Conservation (phyloP, 2,888 invertebrate genomes). For the Polydrusus pterygomalis region DNA sequence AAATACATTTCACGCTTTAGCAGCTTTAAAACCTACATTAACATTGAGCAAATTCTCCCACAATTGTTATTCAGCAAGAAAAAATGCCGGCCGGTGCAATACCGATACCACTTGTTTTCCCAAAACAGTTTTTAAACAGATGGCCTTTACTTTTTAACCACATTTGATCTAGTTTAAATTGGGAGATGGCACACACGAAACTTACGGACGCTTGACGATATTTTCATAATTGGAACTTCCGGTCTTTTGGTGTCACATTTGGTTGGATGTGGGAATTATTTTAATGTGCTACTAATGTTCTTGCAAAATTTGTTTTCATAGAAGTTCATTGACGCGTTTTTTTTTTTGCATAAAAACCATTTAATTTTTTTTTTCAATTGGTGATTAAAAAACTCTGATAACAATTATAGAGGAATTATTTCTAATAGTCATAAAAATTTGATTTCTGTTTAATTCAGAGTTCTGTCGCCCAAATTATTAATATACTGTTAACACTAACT, state of each 20-base stretch:
- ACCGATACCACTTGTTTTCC: conserved; percentile 32
- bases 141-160: conserved; percentile 18
- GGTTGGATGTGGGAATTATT: conserved; percentile 3
- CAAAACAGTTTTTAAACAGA: background rate
- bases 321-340: too few species aligned
- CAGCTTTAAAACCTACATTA: conserved; percentile 14
- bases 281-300: background rate
- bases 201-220: conserved; percentile 16
- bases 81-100: conserved; percentile 27
- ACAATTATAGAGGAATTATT: too few species aligned
- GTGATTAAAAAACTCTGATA: too few species aligned
- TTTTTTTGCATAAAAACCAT: too few species aligned
- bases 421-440: too few species aligned
- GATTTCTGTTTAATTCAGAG: too few species aligned
- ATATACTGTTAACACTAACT: too few species aligned
- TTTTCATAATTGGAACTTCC: conserved; percentile 37
- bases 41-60: conserved; percentile 22
- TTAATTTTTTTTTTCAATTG: too few species aligned
- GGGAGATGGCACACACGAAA: conserved; percentile 30
- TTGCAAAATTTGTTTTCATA: background rate
- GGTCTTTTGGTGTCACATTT: conserved; percentile 13
- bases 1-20: conserved; percentile 26
- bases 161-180: conserved; percentile 36
- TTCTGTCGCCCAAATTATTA: too few species aligned
- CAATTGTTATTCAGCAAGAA: conserved; percentile 43